A percentile compares a stretch with the other conserved stretches of the same genome.
Conservation (phyloP, 1,140 invertebrate genomes). For the Spodoptera frugiperda region DNA sequence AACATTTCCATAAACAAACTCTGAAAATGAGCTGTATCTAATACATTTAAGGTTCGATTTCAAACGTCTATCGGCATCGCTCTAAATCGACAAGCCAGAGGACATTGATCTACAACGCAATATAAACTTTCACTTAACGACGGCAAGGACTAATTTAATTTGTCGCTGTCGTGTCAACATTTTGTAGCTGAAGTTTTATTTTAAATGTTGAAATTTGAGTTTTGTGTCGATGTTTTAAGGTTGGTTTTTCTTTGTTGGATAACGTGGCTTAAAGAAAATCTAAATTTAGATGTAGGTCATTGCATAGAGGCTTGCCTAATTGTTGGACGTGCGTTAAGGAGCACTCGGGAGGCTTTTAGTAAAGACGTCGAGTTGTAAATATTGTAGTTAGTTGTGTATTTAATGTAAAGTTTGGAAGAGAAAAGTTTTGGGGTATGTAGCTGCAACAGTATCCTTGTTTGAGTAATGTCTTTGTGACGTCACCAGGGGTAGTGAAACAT, state of each 20-base stretch:
- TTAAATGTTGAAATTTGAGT: neutral
- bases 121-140: conserved; percentile 4
- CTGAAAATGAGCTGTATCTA: neutral
- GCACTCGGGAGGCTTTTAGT: conserved; percentile 37
- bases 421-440: conserved; percentile 19
- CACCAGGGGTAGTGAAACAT: neutral
- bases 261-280: conserved; percentile 34
- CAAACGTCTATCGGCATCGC: neutral
- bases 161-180: neutral
- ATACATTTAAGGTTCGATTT: conserved; percentile 1
- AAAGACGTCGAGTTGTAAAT: conserved; percentile 41
- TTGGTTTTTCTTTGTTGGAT: neutral
- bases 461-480: neutral
- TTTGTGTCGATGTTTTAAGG: neutral
- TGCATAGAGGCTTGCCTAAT: conserved; percentile 39
- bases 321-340: conserved; percentile 42
- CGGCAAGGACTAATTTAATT: conserved; percentile 40
- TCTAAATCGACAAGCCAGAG: conserved; percentile 40
- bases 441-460: neutral
- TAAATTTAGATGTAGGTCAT: conserved; percentile 48
- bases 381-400: conserved; percentile 32
- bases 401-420: conserved; percentile 27
- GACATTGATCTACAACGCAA: conserved; percentile 7
- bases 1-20: neutral
- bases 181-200: conserved; percentile 22